These are phyloP conservation scores for Clavelina lepadiformis DNA, from an alignment of 23 tunicate genomes.

Conservation along the genomic window DNA sequence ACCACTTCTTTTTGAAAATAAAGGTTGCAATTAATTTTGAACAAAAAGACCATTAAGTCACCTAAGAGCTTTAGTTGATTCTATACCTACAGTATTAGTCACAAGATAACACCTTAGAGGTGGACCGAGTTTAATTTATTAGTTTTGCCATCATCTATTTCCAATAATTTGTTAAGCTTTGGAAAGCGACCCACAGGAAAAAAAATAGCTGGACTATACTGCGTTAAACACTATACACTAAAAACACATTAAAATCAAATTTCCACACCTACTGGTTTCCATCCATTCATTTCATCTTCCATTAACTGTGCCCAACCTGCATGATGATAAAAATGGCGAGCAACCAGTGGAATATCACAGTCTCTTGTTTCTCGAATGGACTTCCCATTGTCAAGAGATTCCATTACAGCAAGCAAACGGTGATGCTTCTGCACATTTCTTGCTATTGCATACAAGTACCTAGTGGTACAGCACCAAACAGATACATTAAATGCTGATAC, in stretches of 20 bases:
- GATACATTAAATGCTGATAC: no score
- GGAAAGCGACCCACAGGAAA: no score
- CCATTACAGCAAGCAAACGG: constrained; percentile 95
- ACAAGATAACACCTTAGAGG: no score
- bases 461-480: no score
- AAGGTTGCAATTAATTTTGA: no score
- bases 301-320: constrained; percentile 98
- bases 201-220: neutral
- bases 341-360: constrained; percentile 94
- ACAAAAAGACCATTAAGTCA: no score
- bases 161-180: no score
- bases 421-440: constrained; percentile 93
- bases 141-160: no score
- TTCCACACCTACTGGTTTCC: constrained; percentile 92
- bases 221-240: constrained; percentile 2
- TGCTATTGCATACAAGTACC: constrained; percentile 93
- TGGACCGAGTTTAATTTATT: no score
- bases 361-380: constrained; percentile 93
- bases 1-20: no score
- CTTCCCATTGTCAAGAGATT: constrained; percentile 94
- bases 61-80: no score
- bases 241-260: neutral
- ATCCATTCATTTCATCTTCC: constrained; percentile 84
- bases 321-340: constrained; percentile 96
- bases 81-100: no score